Base-by-base conservation (phyloP, 2,888 invertebrate species). In the Cryptops parisi region DNA sequence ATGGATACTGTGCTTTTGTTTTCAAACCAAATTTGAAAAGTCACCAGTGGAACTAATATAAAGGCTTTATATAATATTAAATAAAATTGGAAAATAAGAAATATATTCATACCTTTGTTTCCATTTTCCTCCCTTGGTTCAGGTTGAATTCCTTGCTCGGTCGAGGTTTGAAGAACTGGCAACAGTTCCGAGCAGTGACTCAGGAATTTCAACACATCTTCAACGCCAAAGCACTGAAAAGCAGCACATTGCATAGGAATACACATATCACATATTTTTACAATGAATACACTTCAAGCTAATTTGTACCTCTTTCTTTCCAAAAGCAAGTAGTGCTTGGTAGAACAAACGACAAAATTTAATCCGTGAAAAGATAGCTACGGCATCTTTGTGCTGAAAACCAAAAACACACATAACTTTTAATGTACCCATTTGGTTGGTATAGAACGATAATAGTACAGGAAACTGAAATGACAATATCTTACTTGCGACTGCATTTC, bases 281-380 rank as follows among this genome's bases (percentile, higher is more conserved):
- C n/a, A n/a, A n/a, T n/a, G n/a, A n/a, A n/a, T n/a, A n/a, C n/a
- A n/a, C n/a, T n/a, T n/a, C n/a, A n/a, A n/a, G n/a, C n/a, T n/a
- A n/a, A 15, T 19, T 17, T 19, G 6, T 47, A 67, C 68, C 64
- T 67, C 69, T 59, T 70, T 69, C 58, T 67, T 68, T 1, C 78
- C 77, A 64, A 85, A 78, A 55, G 80, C 66, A 6, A 80, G 72
- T 27, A 91, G 73, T 1, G 84, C 80, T 70, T 88, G 84, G 64
- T 89, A 86, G 61, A 93, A 79, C 67, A 88, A 79, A 58, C 91
- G 78, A 43, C 84, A 80, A 67, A 93, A 93, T 62, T 87, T 82
- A 51, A 94, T 78, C 57, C 96, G 77, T 17, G 84, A 79, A 57
- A 66, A 64, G 2, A 74, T 59, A 9, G 72, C 74, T 21, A 64